phyloP scores from a whole-genome alignment of 2,113 vertebrate genomes.

The Odocoileus virginianus region DNA sequence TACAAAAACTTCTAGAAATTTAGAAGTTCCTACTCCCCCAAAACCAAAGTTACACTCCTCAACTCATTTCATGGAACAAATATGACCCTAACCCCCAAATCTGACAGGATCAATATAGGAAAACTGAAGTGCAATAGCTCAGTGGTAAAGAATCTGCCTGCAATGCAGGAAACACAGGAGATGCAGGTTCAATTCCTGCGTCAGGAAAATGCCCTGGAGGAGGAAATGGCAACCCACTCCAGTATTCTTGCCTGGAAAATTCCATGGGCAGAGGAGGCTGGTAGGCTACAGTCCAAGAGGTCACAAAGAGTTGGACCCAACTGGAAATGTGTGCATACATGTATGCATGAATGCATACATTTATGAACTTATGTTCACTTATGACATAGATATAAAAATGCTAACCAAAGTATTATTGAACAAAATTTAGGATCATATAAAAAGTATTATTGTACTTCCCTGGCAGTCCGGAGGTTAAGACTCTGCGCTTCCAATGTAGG shows the following conservation, averaged over 20 bases:
- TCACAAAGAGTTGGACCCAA: background rate
- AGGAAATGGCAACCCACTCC: background rate
- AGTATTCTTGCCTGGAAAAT: background rate
- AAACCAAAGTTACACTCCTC: background rate
- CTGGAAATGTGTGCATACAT: background rate
- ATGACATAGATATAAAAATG: background rate
- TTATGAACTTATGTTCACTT: background rate
- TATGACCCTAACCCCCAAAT: background rate
- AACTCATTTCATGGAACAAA: background rate
- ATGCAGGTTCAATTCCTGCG: background rate
- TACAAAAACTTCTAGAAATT: constrained; percentile 3
- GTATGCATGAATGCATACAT: background rate
- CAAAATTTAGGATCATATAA: constrained; percentile 10
- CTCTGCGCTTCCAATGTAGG: background rate
- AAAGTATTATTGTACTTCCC: background rate
- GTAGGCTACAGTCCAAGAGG: background rate
- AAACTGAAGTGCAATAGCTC: background rate
- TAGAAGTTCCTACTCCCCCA: background rate
- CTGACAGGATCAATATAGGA: background rate
- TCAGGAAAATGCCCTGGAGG: background rate
- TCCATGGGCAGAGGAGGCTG: background rate
- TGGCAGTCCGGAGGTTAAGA: background rate
- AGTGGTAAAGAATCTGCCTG: background rate
- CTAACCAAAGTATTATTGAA: background rate
- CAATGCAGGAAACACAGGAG: background rate